Conservation (phyloP, 1,140 invertebrate genomes). For the Hyphantria cunea region DNA sequence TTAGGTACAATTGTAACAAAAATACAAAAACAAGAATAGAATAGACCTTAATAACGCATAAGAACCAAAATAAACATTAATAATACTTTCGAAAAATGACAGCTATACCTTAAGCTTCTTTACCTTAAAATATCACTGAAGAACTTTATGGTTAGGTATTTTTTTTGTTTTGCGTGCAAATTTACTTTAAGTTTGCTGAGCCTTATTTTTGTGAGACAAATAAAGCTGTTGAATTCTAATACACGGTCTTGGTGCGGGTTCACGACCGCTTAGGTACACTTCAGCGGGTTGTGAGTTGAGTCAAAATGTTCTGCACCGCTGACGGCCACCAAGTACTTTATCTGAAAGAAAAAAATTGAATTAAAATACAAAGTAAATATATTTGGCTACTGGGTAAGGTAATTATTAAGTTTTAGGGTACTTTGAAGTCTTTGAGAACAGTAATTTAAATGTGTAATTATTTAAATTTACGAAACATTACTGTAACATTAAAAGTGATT, state of each 20-base stretch:
- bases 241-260: slow-evolving; percentile 28
- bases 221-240: slow-evolving; percentile 31
- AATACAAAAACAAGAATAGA: no score
- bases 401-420: background rate
- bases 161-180: background rate
- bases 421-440: no score
- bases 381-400: background rate
- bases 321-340: slow-evolving; percentile 27
- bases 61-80: no score
- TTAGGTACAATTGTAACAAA: no score
- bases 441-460: no score
- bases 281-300: slow-evolving; percentile 25
- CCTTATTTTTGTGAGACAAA: slow-evolving; percentile 27
- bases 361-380: slow-evolving; percentile 12
- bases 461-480: no score
- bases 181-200: slow-evolving; percentile 13
- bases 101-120: no score
- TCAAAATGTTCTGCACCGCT: slow-evolving; percentile 43
- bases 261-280: slow-evolving; percentile 42
- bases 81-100: no score
- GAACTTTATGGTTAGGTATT: no score
- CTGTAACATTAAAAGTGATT: no score
- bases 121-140: no score
- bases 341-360: slow-evolving; percentile 36
- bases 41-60: no score